Evolutionary conservation across 2,113 vertebrate species (phyloP).

Genomic region (Istiophorus platypterus): DNA sequence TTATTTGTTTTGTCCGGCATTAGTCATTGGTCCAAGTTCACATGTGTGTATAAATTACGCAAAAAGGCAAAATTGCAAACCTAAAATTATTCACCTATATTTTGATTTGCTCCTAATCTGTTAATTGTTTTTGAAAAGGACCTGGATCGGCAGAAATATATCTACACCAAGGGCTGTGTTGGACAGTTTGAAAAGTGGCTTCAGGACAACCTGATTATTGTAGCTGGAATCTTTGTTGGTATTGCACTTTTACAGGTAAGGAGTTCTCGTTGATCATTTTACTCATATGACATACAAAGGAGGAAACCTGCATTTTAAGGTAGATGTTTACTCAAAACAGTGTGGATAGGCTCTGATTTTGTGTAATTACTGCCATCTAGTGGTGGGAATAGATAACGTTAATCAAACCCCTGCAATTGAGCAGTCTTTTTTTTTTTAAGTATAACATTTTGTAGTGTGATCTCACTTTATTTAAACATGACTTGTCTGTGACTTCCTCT

Average conservation of each 20-base stretch:
- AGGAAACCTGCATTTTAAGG: background rate
- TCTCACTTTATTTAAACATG: background rate
- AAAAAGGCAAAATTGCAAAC: background rate
- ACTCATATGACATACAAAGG: background rate
- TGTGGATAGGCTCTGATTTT: conserved; percentile 35
- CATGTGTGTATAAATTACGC: conserved; percentile 12
- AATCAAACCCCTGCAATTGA: background rate
- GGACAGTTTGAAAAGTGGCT: conserved; percentile 96
- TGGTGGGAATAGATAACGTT: conserved; percentile 47
- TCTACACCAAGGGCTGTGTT: conserved; percentile 93
- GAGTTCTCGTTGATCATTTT: background rate
- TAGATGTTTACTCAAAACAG: background rate
- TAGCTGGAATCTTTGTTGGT: conserved; percentile 90
- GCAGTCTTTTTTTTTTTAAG: background rate
- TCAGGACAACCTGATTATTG: conserved; percentile 91
- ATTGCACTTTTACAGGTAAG: conserved; percentile 92
- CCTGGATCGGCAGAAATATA: conserved; percentile 87
- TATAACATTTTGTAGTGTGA: background rate
- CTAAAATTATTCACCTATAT: background rate
- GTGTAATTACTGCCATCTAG: conserved; percentile 71
- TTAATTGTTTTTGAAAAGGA: conserved; percentile 79
- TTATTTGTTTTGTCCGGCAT: conserved; percentile 34
- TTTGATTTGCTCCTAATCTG: background rate
- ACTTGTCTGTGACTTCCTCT: conserved; percentile 42
- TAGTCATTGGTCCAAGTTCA: conserved; percentile 54